Evolutionary conservation across 2,113 vertebrate genomes (phyloP), one percentile per base, ranked within the genome.

Genomic region (Cololabis saira): DNA sequence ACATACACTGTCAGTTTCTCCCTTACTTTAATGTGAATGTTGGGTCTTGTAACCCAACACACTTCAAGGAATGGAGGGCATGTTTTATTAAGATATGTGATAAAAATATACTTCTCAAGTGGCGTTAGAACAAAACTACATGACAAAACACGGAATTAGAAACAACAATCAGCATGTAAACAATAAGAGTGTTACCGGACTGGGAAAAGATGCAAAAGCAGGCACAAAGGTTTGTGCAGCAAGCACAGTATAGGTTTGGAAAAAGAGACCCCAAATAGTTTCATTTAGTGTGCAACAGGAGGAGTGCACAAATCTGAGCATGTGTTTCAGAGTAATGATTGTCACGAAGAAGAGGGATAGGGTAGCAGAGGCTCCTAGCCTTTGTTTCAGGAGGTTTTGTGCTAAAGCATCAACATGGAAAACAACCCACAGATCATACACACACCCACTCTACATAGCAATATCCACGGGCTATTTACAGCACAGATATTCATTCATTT

Each of bases 391-490:
- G 66, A 81, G 80, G 77, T 71, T 78, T 64, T 80, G 58, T 53
- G 75, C 82, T 80, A 76, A 84, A 87, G 83, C 82, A 83, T 83
- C 82, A 84, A 88, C 81, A 86, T 65, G 67, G 61, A 88, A 85
- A 81, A 77, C 75, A 78, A 59, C 84, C 84, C 86, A 87, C 90
- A 83, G 80, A 86, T 71, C 76, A 65, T 43, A 57, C 73, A 68
- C 33, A 21, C 61, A 76, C 77, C 53, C 67, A 79, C 76, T 67
- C 81, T 64, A 65, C 72, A 61, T 75, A 70, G 70, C 62, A 24
- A 56, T 80, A 73, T 80, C 89, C 84, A 81, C 74, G n/a, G 85
- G 89, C 87, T 89, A 71, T 87, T 79, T 86, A 71, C 85, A 69
- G 57, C 62, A 63, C 75, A 58, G 58, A 83, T 81, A 70, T 73